phyloP scores from a whole-genome alignment of 2,888 invertebrate genomes.

The Cosmopolites sordidus region DNA sequence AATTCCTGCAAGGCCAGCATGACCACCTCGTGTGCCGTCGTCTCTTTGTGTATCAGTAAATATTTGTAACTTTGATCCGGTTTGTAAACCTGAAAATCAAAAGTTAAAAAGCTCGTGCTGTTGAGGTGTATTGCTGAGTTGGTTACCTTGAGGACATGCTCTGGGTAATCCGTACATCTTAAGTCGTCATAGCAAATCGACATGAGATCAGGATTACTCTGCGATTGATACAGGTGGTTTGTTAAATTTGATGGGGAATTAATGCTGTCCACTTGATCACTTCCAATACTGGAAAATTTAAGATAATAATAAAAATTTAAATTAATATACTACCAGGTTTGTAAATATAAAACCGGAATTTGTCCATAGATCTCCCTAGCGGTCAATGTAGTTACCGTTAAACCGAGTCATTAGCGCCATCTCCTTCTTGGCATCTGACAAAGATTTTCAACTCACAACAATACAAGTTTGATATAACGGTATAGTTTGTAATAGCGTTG shows the following conservation, averaged over 20 bases:
- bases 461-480: too few relatives aligned
- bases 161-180: constrained; percentile 81
- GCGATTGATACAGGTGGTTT: constrained; percentile 75
- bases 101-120: too few relatives aligned
- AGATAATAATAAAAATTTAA: too few relatives aligned
- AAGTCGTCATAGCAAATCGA: constrained; percentile 78
- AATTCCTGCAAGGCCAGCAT: constrained; percentile 96
- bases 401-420: too few relatives aligned
- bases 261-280: constrained; percentile 61
- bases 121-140: too few relatives aligned
- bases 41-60: constrained; percentile 91
- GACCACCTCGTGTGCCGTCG: constrained; percentile 86
- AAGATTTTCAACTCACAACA: too few relatives aligned
- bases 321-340: too few relatives aligned
- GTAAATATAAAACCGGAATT: too few relatives aligned
- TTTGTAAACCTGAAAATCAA: constrained; percentile 69
- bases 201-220: constrained; percentile 85
- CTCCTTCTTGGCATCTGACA: too few relatives aligned
- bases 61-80: constrained; percentile 98
- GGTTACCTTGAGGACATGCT: constrained; percentile 84
- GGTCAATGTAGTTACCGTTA: too few relatives aligned
- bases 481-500: too few relatives aligned
- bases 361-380: too few relatives aligned
- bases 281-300: constrained; percentile 42
- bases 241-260: constrained; percentile 52